phyloP scores from a whole-genome alignment of 2,888 invertebrate genomes.

The Sesia bembeciformis region DNA sequence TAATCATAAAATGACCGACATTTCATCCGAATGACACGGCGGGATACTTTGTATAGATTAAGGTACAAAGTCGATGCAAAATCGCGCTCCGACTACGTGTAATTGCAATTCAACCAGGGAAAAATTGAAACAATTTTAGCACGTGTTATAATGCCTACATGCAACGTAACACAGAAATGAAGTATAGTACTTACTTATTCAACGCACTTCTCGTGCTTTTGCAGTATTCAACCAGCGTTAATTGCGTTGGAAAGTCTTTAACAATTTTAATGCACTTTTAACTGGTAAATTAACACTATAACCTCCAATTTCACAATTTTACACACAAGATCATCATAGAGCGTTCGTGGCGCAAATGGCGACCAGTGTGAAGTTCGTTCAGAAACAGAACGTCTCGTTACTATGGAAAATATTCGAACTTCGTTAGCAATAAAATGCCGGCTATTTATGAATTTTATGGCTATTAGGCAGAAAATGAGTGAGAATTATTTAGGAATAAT shows the following conservation, averaged over 20 bases:
- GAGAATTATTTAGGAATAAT: conserved; percentile 29
- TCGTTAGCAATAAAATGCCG: conserved; percentile 36
- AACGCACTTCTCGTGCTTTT: conserved; percentile 32
- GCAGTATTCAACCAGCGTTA: conserved; percentile 16
- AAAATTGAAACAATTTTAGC: conserved; percentile 33
- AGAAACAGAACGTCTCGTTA: conserved; percentile 10
- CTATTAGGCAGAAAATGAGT: conserved; percentile 16
- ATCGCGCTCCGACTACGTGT: conserved; percentile 19
- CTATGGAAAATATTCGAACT: conserved; percentile 32
- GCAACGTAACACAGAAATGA: conserved; percentile 26
- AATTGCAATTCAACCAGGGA: conserved; percentile 34
- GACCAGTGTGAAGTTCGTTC: conserved; percentile 54
- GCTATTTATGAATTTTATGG: conserved; percentile 20
- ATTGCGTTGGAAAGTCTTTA: conserved; percentile 17
- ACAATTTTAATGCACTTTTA: conserved; percentile 38
- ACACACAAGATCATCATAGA: conserved; percentile 46
- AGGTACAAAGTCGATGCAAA: conserved; percentile 29
- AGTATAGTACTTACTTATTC: conserved; percentile 44
- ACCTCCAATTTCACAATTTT: conserved; percentile 54
- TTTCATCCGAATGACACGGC: conserved; percentile 8
- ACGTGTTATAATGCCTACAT: conserved; percentile 38
- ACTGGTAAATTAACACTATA: conserved; percentile 51
- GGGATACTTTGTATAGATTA: conserved; percentile 11
- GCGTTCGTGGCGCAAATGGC: conserved; percentile 73
- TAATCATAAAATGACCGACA: conserved; percentile 33